phyloP scores from a whole-genome alignment of 2,888 invertebrate genomes.

The Elegia similella region DNA sequence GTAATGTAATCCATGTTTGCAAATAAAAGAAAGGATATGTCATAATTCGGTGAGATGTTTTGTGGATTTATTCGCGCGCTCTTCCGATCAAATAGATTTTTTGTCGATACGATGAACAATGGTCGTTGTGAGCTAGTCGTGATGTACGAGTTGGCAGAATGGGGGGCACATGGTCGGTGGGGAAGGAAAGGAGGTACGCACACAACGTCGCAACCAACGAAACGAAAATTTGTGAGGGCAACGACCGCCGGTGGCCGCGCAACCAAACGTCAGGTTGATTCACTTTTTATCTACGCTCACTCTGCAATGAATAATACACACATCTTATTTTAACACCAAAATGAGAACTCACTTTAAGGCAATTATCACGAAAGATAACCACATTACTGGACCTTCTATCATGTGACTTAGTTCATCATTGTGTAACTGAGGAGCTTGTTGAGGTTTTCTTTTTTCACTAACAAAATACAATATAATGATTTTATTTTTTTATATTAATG shows the following conservation, averaged over 20 bases:
- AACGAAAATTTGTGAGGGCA: conserved; percentile 81
- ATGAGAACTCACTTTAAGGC: conserved; percentile 54
- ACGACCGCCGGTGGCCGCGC: conserved; percentile 76
- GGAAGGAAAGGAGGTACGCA: conserved; percentile 45
- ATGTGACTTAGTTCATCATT: background rate
- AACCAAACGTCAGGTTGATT: conserved; percentile 76
- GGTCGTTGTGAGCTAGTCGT: conserved; percentile 51
- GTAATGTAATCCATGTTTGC: background rate
- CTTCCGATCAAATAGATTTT: conserved; percentile 26
- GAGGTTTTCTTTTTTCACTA: no score
- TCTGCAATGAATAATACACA: conserved; percentile 53
- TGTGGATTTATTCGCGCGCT: conserved; percentile 7
- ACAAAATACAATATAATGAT: no score
- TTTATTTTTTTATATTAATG: no score
- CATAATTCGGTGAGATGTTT: conserved; percentile 1
- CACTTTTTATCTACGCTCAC: conserved; percentile 78
- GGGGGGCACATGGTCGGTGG: conserved; percentile 42
- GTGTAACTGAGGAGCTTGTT: no score
- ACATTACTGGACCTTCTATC: background rate
- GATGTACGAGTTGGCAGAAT: conserved; percentile 65
- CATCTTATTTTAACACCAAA: conserved; percentile 54
- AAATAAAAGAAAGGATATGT: conserved; percentile 12
- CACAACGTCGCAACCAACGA: conserved; percentile 69
- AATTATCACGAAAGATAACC: background rate
- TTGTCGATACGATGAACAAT: conserved; percentile 47